A percentile compares a stretch with the other conserved stretches of the same genome.
Conservation (phyloP, 2,888 invertebrate species). For the Asteroscopus sphinx region DNA sequence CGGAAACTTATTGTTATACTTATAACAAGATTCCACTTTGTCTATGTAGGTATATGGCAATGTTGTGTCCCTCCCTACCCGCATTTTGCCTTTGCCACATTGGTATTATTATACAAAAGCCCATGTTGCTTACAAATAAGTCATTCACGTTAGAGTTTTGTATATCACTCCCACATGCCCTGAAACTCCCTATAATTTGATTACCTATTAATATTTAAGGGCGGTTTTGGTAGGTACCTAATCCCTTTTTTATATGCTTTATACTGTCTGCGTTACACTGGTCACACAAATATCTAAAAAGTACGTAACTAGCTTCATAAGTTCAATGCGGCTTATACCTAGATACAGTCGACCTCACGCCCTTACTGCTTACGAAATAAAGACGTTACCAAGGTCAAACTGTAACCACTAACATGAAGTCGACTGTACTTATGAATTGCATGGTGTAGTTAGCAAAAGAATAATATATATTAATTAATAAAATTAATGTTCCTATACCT, state of each 20-base stretch:
- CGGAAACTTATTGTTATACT: slow-evolving; percentile 26
- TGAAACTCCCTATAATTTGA: slow-evolving; percentile 37
- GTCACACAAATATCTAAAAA: slow-evolving; percentile 10
- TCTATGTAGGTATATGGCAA: slow-evolving; percentile 28
- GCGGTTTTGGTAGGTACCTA: slow-evolving; percentile 28
- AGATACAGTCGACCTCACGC: no score
- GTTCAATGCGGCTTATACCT: no score
- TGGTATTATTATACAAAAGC: slow-evolving; percentile 23
- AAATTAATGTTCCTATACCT: no score
- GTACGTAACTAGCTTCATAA: no score
- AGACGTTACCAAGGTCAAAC: no score
- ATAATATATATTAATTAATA: no score
- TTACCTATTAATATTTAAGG: slow-evolving; percentile 47
- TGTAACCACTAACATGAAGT: no score
- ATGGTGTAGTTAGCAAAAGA: no score
- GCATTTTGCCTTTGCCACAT: slow-evolving; percentile 14
- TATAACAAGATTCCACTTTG: slow-evolving; percentile 30
- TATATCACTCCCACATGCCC: slow-evolving; percentile 19
- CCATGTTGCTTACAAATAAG: neutral
- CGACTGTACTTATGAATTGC: no score
- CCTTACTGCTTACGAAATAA: no score
- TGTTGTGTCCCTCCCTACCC: slow-evolving; percentile 10
- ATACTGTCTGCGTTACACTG: slow-evolving; percentile 22
- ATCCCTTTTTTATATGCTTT: no score
- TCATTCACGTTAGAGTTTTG: slow-evolving; percentile 21